Evolutionary conservation across 2,797 vertebrate genomes (phyloP), one percentile per base, ranked within the genome.

Genomic region (Cossypha polioptera): DNA sequence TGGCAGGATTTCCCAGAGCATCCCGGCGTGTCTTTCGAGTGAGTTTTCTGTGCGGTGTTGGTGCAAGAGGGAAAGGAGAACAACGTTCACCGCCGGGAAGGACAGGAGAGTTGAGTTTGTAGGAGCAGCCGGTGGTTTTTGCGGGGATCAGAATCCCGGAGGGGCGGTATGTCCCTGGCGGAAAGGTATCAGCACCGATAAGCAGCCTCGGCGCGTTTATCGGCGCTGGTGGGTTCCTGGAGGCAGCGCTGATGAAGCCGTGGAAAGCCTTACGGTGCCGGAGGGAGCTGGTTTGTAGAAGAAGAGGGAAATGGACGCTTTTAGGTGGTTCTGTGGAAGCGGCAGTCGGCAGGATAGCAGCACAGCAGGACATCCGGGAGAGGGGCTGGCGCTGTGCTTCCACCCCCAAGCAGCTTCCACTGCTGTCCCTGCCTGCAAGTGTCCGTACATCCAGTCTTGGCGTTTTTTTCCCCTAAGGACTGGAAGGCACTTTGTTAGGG

Each of bases 221-320:
- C 13, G 12, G 43, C 9, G 82, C 51, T 16, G 83, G 7, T 16
- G 31, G 26, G 11, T 42, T 20, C 1, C 11, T 14, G 54, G 12
- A 35, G 35, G 62, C 16, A 2, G 0, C 11, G 0, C 0, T 51
- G 10, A 1, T 22, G 45, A 10, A 48, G 42, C 66, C 15, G 5
- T 4, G 4, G 63, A 16, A 48, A 79, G 53, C 35, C 31, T 48
- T 10, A 5, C 6, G 6, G 4, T 18, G 47, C 50, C 19, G 8
- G 29, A 28, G 43, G 35, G 57, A 51, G 69, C 0, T 66, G 54
- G 15, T 43, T 36, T 35, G 24, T 57, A 43, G 18, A 48, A 31
- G 31, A 22, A 20, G 33, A 17, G 38, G 38, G 45, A 35, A 35
- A 26, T 5, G 18, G 33, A 43, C 21, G 7, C 5, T n/a, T 35